Percentiles rank a stretch among this genome's conserved stretches.
Conservation (phyloP, 2,113 vertebrate species). For the Antigone vipio region DNA sequence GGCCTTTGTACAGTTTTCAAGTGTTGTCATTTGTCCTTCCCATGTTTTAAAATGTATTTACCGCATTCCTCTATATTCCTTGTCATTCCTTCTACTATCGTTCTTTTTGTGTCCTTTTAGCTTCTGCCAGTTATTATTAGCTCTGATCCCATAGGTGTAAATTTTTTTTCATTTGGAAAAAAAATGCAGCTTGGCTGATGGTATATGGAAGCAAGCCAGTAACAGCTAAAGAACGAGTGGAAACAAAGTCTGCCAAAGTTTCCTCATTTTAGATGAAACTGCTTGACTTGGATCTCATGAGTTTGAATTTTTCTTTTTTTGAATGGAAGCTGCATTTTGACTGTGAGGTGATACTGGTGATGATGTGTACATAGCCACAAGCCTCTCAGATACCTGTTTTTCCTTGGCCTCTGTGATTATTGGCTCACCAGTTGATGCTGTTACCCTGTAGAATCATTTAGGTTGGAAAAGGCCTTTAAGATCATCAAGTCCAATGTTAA, state of each 20-base stretch:
- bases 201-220: neutral
- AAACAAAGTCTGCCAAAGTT: constrained; percentile 1
- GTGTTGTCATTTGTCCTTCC: neutral
- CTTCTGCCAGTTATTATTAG: neutral
- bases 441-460: neutral
- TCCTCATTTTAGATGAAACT: neutral
- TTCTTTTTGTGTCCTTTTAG: neutral
- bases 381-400: neutral
- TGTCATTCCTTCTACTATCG: neutral
- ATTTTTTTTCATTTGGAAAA: neutral
- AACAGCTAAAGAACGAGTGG: neutral
- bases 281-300: neutral
- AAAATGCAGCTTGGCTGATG: neutral
- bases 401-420: neutral
- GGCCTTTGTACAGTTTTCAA: neutral
- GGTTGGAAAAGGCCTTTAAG: neutral
- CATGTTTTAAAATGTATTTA: neutral
- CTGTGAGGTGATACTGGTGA: neutral
- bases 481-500: neutral
- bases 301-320: neutral
- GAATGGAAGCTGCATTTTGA: neutral
- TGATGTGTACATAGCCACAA: neutral
- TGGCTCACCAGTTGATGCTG: neutral
- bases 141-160: neutral
- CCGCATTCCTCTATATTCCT: neutral